Conservation (phyloP, 35 echinoderm and acorn worm species). For the Lytechinus variegatus region DNA sequence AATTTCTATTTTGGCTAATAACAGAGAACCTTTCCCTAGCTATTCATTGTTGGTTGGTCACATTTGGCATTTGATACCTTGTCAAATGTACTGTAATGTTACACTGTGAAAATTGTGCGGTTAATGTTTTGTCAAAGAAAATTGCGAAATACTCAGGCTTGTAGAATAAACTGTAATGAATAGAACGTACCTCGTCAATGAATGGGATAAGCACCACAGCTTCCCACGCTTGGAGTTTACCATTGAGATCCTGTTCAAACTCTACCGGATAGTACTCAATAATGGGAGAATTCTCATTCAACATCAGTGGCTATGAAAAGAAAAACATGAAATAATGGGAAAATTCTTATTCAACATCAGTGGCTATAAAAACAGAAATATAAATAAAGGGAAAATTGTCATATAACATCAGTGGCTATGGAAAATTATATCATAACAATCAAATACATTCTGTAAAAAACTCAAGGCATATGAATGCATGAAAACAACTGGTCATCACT, state of each 20-base stretch:
- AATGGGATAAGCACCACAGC: slow-evolving; percentile 97
- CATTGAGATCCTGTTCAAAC: slow-evolving; percentile 92
- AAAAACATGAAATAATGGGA: slow-evolving; percentile 58
- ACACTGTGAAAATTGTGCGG: too few species aligned
- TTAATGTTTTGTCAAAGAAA: too few species aligned
- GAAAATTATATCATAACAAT: background rate
- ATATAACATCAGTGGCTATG: slow-evolving; percentile 83
- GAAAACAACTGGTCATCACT: too few species aligned
- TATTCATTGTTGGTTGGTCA: too few species aligned
- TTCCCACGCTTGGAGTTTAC: slow-evolving; percentile 92
- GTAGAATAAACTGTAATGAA: background rate
- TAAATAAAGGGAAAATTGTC: slow-evolving; percentile 77
- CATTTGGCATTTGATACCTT: too few species aligned
- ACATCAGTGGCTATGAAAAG: slow-evolving; percentile 79
- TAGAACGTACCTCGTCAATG: slow-evolving; percentile 87
- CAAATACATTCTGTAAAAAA: too few species aligned
- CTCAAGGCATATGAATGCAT: background rate
- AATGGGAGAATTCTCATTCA: slow-evolving; percentile 85
- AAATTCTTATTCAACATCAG: slow-evolving; percentile 86
- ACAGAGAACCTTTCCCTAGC: too few species aligned
- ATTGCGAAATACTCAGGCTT: too few species aligned
- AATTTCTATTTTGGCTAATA: too few species aligned
- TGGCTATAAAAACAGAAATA: slow-evolving; percentile 49
- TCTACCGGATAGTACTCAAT: slow-evolving; percentile 95
- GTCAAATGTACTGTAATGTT: too few species aligned